Percentiles rank a stretch among this genome's conserved stretches.
These are phyloP conservation scores for Hemicrepidius hirtus DNA, from an alignment of 2,888 invertebrate species.

Conservation along the genomic window DNA sequence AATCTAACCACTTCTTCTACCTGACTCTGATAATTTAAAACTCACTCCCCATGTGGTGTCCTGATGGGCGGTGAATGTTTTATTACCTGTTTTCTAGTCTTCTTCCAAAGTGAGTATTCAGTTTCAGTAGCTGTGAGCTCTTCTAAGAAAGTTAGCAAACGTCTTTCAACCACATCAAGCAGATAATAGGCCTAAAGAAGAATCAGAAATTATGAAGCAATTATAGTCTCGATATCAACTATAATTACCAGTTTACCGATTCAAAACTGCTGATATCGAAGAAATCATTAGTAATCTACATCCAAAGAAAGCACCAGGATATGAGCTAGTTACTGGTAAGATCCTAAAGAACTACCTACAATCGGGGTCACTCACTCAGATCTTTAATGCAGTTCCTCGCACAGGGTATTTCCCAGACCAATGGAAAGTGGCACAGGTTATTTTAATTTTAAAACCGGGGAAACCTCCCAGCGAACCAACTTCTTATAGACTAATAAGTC, in stretches of 20 bases:
- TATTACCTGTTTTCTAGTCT: too few relatives aligned
- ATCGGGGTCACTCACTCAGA: slow-evolving; percentile 16
- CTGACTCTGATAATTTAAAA: too few relatives aligned
- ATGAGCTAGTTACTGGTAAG: slow-evolving; percentile 13
- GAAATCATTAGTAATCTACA: slow-evolving; percentile 29
- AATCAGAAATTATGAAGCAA: slow-evolving; percentile 14
- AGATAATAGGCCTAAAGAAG: slow-evolving; percentile 10
- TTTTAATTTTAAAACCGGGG: slow-evolving; percentile 22
- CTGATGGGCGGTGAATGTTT: too few relatives aligned
- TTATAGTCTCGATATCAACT: slow-evolving; percentile 20
- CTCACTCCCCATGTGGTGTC: too few relatives aligned
- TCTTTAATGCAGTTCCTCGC: slow-evolving; percentile 23
- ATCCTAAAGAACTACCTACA: slow-evolving; percentile 17
- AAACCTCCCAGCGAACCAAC: slow-evolving; percentile 6
- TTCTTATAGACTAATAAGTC: too few relatives aligned
- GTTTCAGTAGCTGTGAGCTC: too few relatives aligned
- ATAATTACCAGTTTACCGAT: slow-evolving; percentile 5
- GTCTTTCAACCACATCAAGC: slow-evolving; percentile 18
- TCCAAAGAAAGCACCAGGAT: slow-evolving; percentile 32
- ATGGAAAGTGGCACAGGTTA: slow-evolving; percentile 21
- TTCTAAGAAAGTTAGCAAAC: too few relatives aligned
- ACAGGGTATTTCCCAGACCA: slow-evolving; percentile 20
- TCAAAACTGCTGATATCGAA: slow-evolving; percentile 23
- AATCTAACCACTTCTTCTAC: too few relatives aligned
- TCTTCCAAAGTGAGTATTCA: too few relatives aligned